Conservation (phyloP, 30 jellyfish, hydroid and myxozoan species). For the Morbakka virulenta region DNA sequence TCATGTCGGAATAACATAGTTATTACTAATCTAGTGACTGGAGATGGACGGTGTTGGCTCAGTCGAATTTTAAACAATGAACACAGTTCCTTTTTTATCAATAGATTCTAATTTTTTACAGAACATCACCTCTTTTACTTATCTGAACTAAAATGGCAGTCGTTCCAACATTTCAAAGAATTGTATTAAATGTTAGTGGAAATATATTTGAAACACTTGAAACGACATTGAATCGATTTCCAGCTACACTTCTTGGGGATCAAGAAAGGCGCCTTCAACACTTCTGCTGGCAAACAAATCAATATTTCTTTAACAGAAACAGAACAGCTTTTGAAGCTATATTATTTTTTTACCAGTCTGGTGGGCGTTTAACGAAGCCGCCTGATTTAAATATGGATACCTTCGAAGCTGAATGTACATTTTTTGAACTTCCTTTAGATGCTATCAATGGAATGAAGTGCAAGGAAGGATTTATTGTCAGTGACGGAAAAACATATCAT, state of each 20-base stretch:
- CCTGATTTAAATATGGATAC: slow-evolving; percentile 62
- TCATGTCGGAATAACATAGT: too few relatives aligned
- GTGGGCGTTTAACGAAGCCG: slow-evolving; percentile 82
- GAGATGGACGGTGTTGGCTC: too few relatives aligned
- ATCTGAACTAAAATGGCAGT: too few relatives aligned
- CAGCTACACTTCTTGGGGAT: slow-evolving; percentile 87
- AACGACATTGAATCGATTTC: slow-evolving; percentile 74
- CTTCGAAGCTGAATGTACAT: slow-evolving; percentile 82
- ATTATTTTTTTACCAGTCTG: slow-evolving; percentile 82
- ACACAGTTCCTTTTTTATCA: too few relatives aligned
- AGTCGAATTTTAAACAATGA: too few relatives aligned
- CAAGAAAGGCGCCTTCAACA: slow-evolving; percentile 21
- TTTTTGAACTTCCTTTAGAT: slow-evolving; percentile 62
- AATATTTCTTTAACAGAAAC: slow-evolving; percentile 73
- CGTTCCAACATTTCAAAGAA: slow-evolving; percentile 23
- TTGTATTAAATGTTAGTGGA: slow-evolving; percentile 82
- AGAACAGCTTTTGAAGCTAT: slow-evolving; percentile 88
- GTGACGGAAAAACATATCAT: background rate
- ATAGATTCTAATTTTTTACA: too few relatives aligned
- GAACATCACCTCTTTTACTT: too few relatives aligned
- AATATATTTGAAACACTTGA: slow-evolving; percentile 80
- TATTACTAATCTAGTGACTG: too few relatives aligned
- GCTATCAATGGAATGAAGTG: slow-evolving; percentile 57
- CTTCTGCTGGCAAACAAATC: slow-evolving; percentile 21
- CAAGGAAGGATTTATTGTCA: slow-evolving; percentile 51